phyloP scores from a whole-genome alignment of 2,113 vertebrate genomes.

The Glareola pratincola region DNA sequence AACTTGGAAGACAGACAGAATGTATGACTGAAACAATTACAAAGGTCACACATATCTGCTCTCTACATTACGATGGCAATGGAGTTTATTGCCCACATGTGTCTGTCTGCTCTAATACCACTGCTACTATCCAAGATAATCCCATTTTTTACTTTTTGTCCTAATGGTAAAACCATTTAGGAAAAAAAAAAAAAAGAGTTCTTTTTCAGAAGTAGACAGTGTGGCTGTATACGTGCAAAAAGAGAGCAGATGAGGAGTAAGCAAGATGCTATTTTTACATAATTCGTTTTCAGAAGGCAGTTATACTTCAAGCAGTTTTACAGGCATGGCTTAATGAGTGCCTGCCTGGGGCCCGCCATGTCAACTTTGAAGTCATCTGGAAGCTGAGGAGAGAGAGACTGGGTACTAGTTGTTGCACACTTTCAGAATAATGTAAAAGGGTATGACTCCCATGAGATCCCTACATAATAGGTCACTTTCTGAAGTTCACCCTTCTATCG shows the following conservation, averaged over 20 bases:
- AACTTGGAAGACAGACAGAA: not conserved
- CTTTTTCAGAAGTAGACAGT: not conserved
- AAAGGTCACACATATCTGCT: not conserved
- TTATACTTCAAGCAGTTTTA: not conserved
- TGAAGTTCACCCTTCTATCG: not conserved
- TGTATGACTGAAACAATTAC: not conserved
- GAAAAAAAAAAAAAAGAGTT: not conserved
- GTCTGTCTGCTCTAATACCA: not conserved
- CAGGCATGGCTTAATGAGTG: not conserved
- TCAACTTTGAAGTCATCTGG: not conserved
- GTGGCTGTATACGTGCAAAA: not conserved
- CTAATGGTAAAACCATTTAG: not conserved
- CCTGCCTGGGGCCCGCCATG: not conserved
- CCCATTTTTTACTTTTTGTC: not conserved
- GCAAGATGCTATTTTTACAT: not conserved
- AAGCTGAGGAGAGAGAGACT: not conserved
- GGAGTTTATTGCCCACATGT: not conserved
- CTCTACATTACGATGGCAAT: not conserved
- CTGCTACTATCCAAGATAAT: not conserved
- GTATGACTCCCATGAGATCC: not conserved
- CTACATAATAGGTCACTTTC: not conserved
- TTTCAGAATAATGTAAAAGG: conserved; percentile 1
- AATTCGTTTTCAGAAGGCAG: not conserved
- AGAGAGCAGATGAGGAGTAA: not conserved
- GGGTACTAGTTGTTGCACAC: not conserved